These are phyloP conservation scores for Rhynchonema sp. DNA, from an alignment of 2,888 invertebrate species.

Conservation along the genomic window DNA sequence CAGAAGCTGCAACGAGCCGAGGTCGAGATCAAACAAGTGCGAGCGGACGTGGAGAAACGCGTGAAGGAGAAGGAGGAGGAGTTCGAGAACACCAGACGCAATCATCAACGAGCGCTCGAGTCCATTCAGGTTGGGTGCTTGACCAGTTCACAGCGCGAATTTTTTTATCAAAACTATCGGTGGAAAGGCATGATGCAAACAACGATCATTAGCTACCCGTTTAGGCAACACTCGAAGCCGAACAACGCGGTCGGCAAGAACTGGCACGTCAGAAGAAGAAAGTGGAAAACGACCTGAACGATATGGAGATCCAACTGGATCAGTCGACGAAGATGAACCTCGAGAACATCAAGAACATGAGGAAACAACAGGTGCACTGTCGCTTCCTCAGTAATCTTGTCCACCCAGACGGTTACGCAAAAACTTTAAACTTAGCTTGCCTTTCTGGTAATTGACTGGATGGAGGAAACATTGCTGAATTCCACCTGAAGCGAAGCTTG, in stretches of 20 bases:
- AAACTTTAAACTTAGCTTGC: too few species aligned
- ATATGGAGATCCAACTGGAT: slow-evolving; percentile 91
- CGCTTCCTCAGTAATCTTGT: too few species aligned
- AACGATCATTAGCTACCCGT: too few species aligned
- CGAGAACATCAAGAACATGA: slow-evolving; percentile 69
- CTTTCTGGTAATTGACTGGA: too few species aligned
- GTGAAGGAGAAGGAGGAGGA: slow-evolving; percentile 99
- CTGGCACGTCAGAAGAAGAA: slow-evolving; percentile 99
- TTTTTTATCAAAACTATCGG: too few species aligned
- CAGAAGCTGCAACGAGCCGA: slow-evolving; percentile 56
- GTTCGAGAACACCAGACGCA: slow-evolving; percentile 72
- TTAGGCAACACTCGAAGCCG: slow-evolving; percentile 60
- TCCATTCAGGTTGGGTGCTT: slow-evolving; percentile 74
- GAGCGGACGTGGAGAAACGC: slow-evolving; percentile 89
- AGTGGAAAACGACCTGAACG: slow-evolving; percentile 95
- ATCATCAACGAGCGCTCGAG: slow-evolving; percentile 92
- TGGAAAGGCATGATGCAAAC: too few species aligned
- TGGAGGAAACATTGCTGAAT: too few species aligned
- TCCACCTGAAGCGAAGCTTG: too few species aligned
- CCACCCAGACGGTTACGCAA: too few species aligned
- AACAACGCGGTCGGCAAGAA: slow-evolving; percentile 97
- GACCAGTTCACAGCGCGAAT: too few species aligned
- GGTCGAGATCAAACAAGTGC: slow-evolving; percentile 89
- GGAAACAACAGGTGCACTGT: slow-evolving; percentile 32
- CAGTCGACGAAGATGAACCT: slow-evolving; percentile 67